Conservation (phyloP, 2,888 invertebrate species). For the Ochlodes sylvanus region DNA sequence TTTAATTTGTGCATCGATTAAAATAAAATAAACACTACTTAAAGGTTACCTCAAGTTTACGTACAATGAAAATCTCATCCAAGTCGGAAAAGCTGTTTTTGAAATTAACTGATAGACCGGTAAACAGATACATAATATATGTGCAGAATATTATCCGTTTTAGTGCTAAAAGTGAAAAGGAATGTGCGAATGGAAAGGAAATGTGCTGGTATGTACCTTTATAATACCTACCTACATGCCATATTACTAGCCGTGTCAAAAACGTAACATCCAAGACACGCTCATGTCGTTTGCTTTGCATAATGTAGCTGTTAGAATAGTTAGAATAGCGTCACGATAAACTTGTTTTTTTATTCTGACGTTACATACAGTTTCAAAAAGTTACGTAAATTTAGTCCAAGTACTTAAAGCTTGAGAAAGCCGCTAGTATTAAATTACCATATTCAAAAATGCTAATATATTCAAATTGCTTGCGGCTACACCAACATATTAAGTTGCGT, state of each 20-base stretch:
- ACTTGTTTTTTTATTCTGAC: constrained; percentile 25
- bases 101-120: too few relatives aligned
- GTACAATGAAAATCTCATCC: too few relatives aligned
- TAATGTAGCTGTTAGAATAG: constrained; percentile 30
- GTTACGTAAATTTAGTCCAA: constrained; percentile 21
- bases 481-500: constrained; percentile 11
- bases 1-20: too few relatives aligned
- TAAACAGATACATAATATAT: too few relatives aligned
- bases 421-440: constrained; percentile 25
- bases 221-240: not conserved
- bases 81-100: too few relatives aligned
- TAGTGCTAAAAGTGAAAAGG: too few relatives aligned
- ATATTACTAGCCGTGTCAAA: constrained; percentile 33
- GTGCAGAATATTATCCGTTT: too few relatives aligned
- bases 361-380: constrained; percentile 20
- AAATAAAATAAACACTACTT: too few relatives aligned
- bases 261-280: constrained; percentile 34
- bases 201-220: constrained; percentile 1
- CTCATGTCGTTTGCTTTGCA: constrained; percentile 29
- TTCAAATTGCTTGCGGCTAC: constrained; percentile 18
- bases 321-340: constrained; percentile 35
- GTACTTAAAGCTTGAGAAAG: constrained; percentile 20
- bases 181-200: too few relatives aligned
- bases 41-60: too few relatives aligned
- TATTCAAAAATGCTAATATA: constrained; percentile 16